Conservation (phyloP, 2,888 invertebrate genomes). For the Julus scanicus region DNA sequence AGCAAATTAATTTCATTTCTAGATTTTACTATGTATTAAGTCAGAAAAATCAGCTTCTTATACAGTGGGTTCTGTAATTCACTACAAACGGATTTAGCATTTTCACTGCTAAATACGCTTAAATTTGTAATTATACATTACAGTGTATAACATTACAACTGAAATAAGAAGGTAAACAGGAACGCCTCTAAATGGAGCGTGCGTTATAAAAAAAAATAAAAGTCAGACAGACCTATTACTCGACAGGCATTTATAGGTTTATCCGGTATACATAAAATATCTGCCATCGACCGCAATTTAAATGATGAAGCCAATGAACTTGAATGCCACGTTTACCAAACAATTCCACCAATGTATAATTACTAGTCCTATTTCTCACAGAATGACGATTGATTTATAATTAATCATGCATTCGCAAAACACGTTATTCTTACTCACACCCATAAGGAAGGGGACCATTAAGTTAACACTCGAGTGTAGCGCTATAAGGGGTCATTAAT, state of each 20-base stretch:
- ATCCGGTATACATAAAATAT: background rate
- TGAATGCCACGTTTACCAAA: conserved; percentile 26
- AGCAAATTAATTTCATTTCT: too few relatives aligned
- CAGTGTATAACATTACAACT: too few relatives aligned
- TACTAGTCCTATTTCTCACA: background rate
- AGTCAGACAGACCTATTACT: background rate
- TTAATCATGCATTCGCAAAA: background rate
- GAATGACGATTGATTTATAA: background rate
- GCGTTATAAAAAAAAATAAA: background rate
- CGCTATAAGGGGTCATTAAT: too few relatives aligned
- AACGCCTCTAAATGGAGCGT: background rate
- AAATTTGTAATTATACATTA: background rate
- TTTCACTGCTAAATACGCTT: background rate
- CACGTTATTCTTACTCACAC: background rate
- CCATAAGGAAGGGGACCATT: too few relatives aligned
- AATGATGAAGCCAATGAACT: conserved; percentile 16
- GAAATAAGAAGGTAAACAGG: background rate
- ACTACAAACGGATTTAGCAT: background rate
- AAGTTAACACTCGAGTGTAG: too few relatives aligned
- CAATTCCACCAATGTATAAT: background rate
- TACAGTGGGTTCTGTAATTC: background rate
- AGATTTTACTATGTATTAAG: background rate
- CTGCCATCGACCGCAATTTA: background rate
- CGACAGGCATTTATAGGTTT: background rate
- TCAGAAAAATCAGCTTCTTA: background rate